A percentile compares a stretch with the other conserved stretches of the same genome.
These are phyloP conservation scores for Calliphora vicina DNA, from an alignment of 1,140 invertebrate species.

Conservation along the genomic window DNA sequence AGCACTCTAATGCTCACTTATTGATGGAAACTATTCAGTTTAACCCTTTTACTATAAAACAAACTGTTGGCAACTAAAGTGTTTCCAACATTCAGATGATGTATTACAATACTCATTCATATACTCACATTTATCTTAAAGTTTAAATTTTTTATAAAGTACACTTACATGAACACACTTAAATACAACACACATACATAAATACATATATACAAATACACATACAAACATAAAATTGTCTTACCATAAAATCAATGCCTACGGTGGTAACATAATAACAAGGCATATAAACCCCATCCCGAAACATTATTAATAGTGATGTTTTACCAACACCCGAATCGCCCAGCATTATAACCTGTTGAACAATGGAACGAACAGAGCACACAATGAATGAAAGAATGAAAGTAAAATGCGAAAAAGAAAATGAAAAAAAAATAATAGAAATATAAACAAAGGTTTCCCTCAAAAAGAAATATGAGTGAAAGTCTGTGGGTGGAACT, in stretches of 20 bases:
- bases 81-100: too few relatives aligned
- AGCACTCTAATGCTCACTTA: too few relatives aligned
- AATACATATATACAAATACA: not conserved
- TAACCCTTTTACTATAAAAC: too few relatives aligned
- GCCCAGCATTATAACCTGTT: slow-evolving; percentile 86
- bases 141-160: too few relatives aligned
- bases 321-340: slow-evolving; percentile 92
- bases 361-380: slow-evolving; percentile 39
- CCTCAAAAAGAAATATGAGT: not conserved
- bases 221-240: slow-evolving; percentile 25
- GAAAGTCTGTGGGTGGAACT: not conserved
- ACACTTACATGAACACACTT: not conserved
- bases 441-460: not conserved
- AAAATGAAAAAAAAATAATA: not conserved
- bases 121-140: too few relatives aligned
- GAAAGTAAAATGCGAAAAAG: slow-evolving; percentile 15
- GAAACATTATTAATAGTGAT: slow-evolving; percentile 84
- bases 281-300: slow-evolving; percentile 84
- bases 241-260: slow-evolving; percentile 94
- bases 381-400: slow-evolving; percentile 1
- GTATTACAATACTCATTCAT: too few relatives aligned
- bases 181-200: too few relatives aligned
- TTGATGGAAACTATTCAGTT: too few relatives aligned
- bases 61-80: too few relatives aligned
- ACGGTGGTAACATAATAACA: slow-evolving; percentile 95